A percentile compares a stretch with the other conserved stretches of the same genome.
These are phyloP conservation scores for Moxostoma hubbsi DNA, from an alignment of 2,797 vertebrate species.

Conservation along the genomic window DNA sequence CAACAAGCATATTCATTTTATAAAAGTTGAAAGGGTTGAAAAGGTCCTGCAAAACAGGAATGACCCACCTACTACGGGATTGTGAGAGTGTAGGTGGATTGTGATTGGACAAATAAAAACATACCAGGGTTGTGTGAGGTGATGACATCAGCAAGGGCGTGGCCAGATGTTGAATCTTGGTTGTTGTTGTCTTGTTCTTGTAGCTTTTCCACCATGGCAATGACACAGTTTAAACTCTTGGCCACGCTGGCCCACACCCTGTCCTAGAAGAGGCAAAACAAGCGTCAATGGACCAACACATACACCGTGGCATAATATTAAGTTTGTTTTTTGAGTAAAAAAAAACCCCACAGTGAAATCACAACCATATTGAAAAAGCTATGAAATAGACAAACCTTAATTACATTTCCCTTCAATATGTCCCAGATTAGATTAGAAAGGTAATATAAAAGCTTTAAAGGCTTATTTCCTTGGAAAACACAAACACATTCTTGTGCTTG, in stretches of 20 bases:
- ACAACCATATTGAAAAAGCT: background rate
- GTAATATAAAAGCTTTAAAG: background rate
- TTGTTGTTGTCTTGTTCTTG: constrained; percentile 81
- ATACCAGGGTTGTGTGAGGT: constrained; percentile 82
- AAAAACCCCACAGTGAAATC: too few relatives aligned
- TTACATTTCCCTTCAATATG: background rate
- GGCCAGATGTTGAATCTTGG: constrained; percentile 69
- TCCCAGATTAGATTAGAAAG: background rate
- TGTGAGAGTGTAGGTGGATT: constrained; percentile 41
- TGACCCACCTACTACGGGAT: background rate
- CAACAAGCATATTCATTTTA: background rate
- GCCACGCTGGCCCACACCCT: constrained; percentile 95
- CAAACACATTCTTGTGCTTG: background rate
- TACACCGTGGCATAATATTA: background rate
- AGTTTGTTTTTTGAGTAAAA: too few relatives aligned
- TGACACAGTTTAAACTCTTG: constrained; percentile 94
- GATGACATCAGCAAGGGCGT: constrained; percentile 79
- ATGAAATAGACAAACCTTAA: background rate
- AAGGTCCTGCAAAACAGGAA: background rate
- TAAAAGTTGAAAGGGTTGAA: too few relatives aligned
- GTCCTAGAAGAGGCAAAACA: constrained; percentile 84
- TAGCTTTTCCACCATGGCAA: constrained; percentile 94
- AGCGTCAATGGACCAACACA: constrained; percentile 42
- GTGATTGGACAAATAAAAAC: constrained; percentile 20
- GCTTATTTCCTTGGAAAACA: background rate